Evolutionary conservation across 2,888 invertebrate genomes (phyloP).

Genomic region (Limnephilus auricula): DNA sequence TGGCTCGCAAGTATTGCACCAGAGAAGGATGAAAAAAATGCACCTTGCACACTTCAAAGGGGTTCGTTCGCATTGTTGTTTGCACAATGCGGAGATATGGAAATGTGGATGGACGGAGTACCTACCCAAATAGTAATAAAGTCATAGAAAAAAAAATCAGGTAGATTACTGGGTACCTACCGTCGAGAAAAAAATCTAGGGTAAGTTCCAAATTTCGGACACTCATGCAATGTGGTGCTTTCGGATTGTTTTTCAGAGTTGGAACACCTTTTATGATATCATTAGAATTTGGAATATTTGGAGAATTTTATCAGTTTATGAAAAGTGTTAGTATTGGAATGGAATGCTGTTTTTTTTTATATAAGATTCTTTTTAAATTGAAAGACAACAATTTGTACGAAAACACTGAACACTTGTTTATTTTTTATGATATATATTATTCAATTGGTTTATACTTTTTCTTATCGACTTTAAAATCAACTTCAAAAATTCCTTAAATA

Average conservation of each 20-base stretch:
- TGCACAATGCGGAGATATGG: conserved; percentile 42
- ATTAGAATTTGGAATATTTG: not conserved
- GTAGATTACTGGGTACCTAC: not conserved
- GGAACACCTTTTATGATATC: not conserved
- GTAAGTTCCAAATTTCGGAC: conserved; percentile 15
- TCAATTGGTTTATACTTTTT: too few relatives aligned
- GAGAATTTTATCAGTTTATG: too few relatives aligned
- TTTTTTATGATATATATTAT: too few relatives aligned
- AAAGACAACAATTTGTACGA: too few relatives aligned
- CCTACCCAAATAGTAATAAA: conserved; percentile 17
- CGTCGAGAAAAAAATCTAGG: not conserved
- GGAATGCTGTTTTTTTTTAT: too few relatives aligned
- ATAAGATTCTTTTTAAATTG: too few relatives aligned
- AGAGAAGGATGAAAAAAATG: not conserved
- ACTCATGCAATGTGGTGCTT: conserved; percentile 6
- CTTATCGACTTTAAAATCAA: too few relatives aligned
- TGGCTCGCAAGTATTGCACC: conserved; percentile 6
- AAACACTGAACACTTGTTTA: too few relatives aligned
- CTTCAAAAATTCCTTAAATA: too few relatives aligned
- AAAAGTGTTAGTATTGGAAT: too few relatives aligned
- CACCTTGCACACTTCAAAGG: conserved; percentile 43
- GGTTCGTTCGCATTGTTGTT: conserved; percentile 41
- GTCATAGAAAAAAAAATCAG: conserved; percentile 29
- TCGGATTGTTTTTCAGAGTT: conserved; percentile 6
- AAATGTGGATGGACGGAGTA: conserved; percentile 10